Evolutionary conservation across 2,797 vertebrate species (phyloP).

Genomic region (Gallinago stenura): DNA sequence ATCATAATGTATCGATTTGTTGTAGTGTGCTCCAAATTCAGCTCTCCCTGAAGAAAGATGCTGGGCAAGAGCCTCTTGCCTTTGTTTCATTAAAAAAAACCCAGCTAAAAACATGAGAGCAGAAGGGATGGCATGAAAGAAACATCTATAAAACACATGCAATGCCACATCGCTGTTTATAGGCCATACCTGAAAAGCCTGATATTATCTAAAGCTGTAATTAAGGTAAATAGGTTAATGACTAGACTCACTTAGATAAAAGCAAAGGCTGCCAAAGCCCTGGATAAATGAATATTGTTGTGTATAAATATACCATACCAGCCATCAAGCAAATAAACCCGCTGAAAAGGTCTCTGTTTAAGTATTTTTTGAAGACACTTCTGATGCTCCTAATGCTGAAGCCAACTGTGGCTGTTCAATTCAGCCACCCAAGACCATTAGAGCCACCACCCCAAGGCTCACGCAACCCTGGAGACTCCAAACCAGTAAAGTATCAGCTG

Average conservation of each 20-base stretch:
- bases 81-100: background rate
- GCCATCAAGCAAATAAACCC: background rate
- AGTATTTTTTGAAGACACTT: background rate
- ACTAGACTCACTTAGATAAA: background rate
- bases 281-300: background rate
- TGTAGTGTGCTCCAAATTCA: background rate
- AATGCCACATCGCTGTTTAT: background rate
- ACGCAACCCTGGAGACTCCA: background rate
- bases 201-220: background rate
- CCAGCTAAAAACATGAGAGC: background rate
- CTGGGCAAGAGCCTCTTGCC: background rate
- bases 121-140: background rate
- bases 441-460: background rate
- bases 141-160: background rate
- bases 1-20: background rate
- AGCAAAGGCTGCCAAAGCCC: slow-evolving; percentile 6
- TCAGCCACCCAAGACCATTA: background rate
- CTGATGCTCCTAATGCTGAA: background rate
- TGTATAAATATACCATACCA: background rate
- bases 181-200: background rate
- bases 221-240: slow-evolving; percentile 33
- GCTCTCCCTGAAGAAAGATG: background rate
- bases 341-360: background rate
- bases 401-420: background rate
- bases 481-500: background rate